phyloP scores from a whole-genome alignment of 2,797 vertebrate genomes.

The Danio jaintianensis region DNA sequence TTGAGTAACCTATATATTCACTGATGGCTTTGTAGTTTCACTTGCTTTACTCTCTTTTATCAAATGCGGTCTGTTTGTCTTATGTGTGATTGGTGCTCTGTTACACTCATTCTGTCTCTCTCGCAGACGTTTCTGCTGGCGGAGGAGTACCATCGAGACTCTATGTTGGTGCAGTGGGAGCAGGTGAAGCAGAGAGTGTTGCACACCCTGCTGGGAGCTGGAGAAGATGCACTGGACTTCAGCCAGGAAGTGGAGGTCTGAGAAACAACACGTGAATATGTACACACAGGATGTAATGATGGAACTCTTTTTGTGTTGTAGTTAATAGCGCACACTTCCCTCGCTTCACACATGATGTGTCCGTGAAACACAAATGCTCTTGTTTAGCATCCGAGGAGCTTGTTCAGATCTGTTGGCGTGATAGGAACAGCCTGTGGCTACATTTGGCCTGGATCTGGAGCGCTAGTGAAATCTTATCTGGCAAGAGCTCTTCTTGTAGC shows the following conservation, averaged over 20 bases:
- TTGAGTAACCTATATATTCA: conserved; percentile 57
- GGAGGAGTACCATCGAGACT: conserved; percentile 96
- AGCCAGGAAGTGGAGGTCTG: conserved; percentile 94
- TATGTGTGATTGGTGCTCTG: background rate
- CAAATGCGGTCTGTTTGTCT: background rate
- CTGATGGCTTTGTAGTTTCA: conserved; percentile 28
- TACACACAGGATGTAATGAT: conserved; percentile 3
- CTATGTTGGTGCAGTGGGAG: conserved; percentile 99
- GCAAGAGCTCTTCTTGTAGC: background rate
- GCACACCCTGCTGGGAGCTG: conserved; percentile 93
- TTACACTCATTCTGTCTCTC: background rate
- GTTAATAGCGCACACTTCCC: background rate
- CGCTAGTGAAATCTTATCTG: conserved; percentile 19
- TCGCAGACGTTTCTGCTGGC: conserved; percentile 94
- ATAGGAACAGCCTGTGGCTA: conserved; percentile 22
- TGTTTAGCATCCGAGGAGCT: conserved; percentile 47
- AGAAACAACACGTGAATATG: conserved; percentile 32
- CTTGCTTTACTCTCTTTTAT: conserved; percentile 20
- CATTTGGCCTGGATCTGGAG: conserved; percentile 31
- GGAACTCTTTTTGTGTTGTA: background rate
- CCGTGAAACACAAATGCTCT: conserved; percentile 11
- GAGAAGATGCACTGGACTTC: conserved; percentile 96
- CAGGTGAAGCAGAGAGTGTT: conserved; percentile 98
- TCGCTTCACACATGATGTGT: background rate
- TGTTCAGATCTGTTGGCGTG: conserved; percentile 41